Percentiles rank a stretch among this genome's conserved stretches.
Conservation (phyloP, 2,888 invertebrate species). For the Netelia melanura region DNA sequence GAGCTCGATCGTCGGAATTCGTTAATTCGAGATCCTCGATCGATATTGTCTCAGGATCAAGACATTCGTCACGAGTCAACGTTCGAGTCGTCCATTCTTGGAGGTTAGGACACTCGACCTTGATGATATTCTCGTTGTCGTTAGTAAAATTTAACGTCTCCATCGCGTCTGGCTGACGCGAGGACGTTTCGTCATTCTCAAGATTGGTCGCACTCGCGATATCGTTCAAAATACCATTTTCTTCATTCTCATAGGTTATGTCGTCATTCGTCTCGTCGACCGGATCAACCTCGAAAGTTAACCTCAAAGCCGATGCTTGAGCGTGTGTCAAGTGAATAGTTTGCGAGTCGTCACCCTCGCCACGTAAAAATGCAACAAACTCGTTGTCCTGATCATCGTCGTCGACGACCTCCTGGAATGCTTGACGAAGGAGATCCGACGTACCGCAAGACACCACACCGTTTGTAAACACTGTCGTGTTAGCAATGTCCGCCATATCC, state of each 20-base stretch:
- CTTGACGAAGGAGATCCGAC: conserved; percentile 81
- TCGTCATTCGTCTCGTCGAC: conserved; percentile 70
- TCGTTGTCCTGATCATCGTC: conserved; percentile 78
- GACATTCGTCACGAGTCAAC: conserved; percentile 24
- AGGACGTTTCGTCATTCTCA: conserved; percentile 36
- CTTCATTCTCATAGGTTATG: conserved; percentile 72
- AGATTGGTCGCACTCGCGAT: conserved; percentile 40
- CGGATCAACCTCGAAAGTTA: conserved; percentile 80
- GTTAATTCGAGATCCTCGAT: conserved; percentile 45
- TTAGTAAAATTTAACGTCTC: conserved; percentile 47
- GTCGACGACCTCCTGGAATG: conserved; percentile 81
- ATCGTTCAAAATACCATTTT: conserved; percentile 67
- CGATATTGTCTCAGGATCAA: conserved; percentile 40
- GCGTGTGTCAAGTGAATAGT: conserved; percentile 82
- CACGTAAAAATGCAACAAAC: conserved; percentile 81
- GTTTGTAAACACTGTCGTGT: conserved; percentile 79
- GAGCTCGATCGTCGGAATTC: conserved; percentile 6
- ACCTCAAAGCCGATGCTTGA: conserved; percentile 82
- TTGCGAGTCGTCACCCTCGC: conserved; percentile 79
- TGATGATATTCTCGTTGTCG: conserved; percentile 15
- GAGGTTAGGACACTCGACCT: conserved; percentile 51
- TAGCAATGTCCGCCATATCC: conserved; percentile 78
- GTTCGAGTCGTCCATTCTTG: conserved; percentile 35
- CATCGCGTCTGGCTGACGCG: conserved; percentile 18
- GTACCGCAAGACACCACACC: conserved; percentile 74